Evolutionary conservation across 2,888 invertebrate genomes (phyloP).

Genomic region (Stenurella melanura): DNA sequence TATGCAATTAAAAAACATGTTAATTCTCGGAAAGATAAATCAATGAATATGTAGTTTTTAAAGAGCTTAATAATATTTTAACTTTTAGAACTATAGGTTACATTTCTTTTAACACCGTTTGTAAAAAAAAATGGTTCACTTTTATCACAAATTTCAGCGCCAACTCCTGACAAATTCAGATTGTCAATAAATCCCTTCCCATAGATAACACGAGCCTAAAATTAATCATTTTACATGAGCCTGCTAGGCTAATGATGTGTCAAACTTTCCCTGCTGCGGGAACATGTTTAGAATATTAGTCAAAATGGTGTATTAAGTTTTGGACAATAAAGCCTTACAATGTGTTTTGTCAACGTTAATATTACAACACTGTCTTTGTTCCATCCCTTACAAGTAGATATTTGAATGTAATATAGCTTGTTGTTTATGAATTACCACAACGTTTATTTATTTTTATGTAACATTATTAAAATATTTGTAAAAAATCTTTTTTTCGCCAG

Average conservation of each 20-base stretch:
- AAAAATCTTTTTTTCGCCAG: too few species aligned
- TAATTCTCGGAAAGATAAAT: too few species aligned
- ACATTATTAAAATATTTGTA: background rate
- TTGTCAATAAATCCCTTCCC: background rate
- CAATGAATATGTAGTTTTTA: too few species aligned
- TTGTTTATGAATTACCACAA: background rate
- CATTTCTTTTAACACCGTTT: background rate
- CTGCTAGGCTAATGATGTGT: conserved; percentile 15
- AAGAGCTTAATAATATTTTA: too few species aligned
- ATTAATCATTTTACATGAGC: conserved; percentile 11
- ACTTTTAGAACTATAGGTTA: background rate
- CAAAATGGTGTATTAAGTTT: conserved; percentile 8
- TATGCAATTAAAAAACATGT: too few species aligned
- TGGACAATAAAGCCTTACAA: background rate
- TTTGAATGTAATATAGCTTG: background rate
- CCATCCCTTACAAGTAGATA: background rate
- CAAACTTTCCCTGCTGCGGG: conserved; percentile 8
- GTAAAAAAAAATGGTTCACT: background rate
- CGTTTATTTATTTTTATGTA: background rate
- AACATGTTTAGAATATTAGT: conserved; percentile 7
- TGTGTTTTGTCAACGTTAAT: background rate
- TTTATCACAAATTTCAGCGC: background rate
- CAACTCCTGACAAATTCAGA: conserved; percentile 3
- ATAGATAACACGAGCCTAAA: conserved; percentile 11
- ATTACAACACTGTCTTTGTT: background rate